A percentile compares a stretch with the other conserved stretches of the same genome.
Evolutionary conservation across 1,140 invertebrate genomes (phyloP).

Genomic region (Penaeus indicus): DNA sequence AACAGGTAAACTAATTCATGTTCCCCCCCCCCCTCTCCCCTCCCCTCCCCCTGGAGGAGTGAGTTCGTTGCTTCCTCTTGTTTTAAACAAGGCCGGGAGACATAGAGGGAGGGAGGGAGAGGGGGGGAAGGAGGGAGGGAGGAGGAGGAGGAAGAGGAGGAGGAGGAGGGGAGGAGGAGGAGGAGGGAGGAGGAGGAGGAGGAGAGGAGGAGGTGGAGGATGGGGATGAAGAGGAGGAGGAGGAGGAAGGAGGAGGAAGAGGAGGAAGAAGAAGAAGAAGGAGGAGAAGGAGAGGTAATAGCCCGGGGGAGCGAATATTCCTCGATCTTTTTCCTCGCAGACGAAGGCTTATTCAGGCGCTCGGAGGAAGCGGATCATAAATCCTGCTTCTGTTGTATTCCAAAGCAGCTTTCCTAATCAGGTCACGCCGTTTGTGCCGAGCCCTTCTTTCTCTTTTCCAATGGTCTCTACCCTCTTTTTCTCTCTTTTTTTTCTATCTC

Average conservation of each 20-base stretch:
- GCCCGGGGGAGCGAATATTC: neutral
- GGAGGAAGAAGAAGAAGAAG: neutral
- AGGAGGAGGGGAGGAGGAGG: neutral
- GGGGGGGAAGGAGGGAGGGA: too few species aligned
- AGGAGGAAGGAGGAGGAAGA: too few species aligned
- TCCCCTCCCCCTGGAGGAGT: too few species aligned
- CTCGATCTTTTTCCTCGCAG: too few species aligned
- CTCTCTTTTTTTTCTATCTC: neutral
- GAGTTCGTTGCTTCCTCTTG: too few species aligned
- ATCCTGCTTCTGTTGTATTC: neutral
- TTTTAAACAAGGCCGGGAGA: too few species aligned
- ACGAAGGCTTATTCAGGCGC: too few species aligned
- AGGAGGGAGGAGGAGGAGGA: too few species aligned
- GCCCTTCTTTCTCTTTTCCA: neutral
- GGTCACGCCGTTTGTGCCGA: neutral
- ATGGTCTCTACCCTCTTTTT: neutral
- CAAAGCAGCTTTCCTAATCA: neutral
- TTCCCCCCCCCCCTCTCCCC: too few species aligned
- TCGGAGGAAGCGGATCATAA: neutral
- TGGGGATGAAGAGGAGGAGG: neutral
- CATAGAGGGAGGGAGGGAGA: too few species aligned
- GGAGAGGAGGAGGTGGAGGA: neutral
- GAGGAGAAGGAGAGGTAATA: neutral
- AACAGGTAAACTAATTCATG: too few species aligned
- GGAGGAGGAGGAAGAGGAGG: too few species aligned